A percentile compares a stretch with the other conserved stretches of the same genome.
Evolutionary conservation across 2,113 vertebrate species (phyloP).

Genomic region (Gorsachius goisagi): DNA sequence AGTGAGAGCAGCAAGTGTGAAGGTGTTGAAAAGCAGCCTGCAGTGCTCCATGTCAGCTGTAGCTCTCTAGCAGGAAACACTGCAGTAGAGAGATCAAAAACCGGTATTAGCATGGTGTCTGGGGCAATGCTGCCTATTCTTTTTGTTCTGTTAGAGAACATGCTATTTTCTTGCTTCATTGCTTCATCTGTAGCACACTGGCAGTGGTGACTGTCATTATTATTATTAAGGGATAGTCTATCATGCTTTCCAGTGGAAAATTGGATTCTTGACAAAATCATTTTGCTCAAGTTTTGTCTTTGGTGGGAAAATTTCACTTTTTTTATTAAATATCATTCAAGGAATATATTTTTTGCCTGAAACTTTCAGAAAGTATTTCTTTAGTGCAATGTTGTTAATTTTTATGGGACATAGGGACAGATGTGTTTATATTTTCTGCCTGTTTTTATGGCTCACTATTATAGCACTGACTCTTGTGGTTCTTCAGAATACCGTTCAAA

Average conservation of each 20-base stretch:
- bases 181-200: conserved; percentile 9
- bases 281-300: conserved; percentile 17
- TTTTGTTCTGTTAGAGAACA: not conserved
- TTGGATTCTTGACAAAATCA: conserved; percentile 26
- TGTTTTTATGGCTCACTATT: conserved; percentile 13
- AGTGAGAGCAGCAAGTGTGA: conserved; percentile 59
- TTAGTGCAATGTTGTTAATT: conserved; percentile 8
- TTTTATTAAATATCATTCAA: conserved; percentile 13
- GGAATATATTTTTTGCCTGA: not conserved
- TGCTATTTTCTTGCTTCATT: not conserved
- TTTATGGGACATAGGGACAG: conserved; percentile 11
- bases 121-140: not conserved
- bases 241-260: conserved; percentile 26
- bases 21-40: conserved; percentile 64
- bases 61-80: conserved; percentile 14
- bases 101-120: not conserved
- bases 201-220: not conserved
- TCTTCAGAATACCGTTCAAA: not conserved
- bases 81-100: conserved; percentile 22
- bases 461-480: conserved; percentile 2
- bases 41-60: conserved; percentile 38
- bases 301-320: not conserved
- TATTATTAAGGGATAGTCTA: conserved; percentile 1
- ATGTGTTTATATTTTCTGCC: conserved; percentile 53
- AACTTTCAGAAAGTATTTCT: not conserved